A percentile compares a stretch with the other conserved stretches of the same genome.
These are phyloP conservation scores for Aepyceros melampus DNA, from an alignment of 2,113 vertebrate species.

Conservation along the genomic window DNA sequence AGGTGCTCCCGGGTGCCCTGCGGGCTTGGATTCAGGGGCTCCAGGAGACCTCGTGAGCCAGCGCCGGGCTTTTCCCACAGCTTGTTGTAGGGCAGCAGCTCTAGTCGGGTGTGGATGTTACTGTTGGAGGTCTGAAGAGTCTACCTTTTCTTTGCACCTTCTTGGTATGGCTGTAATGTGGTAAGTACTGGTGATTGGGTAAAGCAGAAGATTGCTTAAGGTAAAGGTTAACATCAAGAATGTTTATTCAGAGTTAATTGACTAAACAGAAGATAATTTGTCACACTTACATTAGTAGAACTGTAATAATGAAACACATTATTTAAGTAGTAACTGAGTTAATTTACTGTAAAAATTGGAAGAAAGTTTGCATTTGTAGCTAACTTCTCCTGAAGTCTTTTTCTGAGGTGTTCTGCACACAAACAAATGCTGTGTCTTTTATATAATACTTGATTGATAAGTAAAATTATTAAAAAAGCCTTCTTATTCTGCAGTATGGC, in stretches of 20 bases:
- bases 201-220: not conserved
- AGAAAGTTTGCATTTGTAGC: not conserved
- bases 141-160: not conserved
- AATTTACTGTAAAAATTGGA: not conserved
- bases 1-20: rapidly evolving
- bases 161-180: not conserved
- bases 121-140: not conserved
- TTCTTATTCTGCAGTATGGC: not conserved
- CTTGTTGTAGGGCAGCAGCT: not conserved
- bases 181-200: not conserved
- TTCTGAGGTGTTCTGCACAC: not conserved
- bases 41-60: not conserved
- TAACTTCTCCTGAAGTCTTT: not conserved
- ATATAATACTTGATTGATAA: no score
- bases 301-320: not conserved
- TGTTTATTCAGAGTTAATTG: not conserved
- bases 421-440: not conserved
- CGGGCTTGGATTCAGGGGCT: not conserved
- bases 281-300: not conserved
- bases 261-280: not conserved
- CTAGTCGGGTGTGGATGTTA: not conserved
- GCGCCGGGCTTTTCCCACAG: rapidly evolving
- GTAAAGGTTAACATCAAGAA: not conserved
- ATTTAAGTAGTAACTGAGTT: not conserved
- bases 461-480: not conserved